Evolutionary conservation across 1,140 invertebrate species (phyloP).

Genomic region (Dreissena rostriformis): DNA sequence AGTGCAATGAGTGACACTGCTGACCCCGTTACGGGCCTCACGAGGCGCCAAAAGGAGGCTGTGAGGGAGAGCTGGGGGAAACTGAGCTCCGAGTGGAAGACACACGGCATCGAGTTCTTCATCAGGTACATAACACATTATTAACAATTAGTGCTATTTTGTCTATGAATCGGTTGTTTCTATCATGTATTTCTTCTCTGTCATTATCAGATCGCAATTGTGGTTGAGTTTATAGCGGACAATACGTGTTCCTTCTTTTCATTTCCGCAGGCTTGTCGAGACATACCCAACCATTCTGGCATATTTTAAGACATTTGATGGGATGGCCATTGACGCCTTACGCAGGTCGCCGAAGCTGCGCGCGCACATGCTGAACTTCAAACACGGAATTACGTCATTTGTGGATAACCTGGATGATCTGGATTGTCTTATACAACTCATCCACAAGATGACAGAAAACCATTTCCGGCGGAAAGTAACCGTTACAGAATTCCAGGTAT

Average conservation of each 20-base stretch:
- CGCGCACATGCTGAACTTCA: slow-evolving; percentile 10
- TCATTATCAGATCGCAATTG: no score
- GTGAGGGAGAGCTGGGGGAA: slow-evolving; percentile 83
- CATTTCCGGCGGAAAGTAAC: not conserved
- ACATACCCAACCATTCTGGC: not conserved
- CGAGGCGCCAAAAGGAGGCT: slow-evolving; percentile 81
- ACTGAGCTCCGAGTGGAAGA: slow-evolving; percentile 81
- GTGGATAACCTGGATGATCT: slow-evolving; percentile 11
- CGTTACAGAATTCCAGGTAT: not conserved
- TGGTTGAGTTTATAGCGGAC: no score
- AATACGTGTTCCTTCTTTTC: no score
- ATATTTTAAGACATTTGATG: not conserved
- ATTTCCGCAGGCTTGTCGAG: not conserved
- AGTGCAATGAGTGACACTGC: slow-evolving; percentile 72
- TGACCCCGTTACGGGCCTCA: slow-evolving; percentile 82
- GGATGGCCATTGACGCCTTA: not conserved
- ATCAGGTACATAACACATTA: slow-evolving; percentile 74
- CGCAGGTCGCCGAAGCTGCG: not conserved
- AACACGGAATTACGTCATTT: not conserved
- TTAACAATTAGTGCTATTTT: no score
- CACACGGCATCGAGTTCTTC: slow-evolving; percentile 82
- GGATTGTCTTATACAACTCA: not conserved
- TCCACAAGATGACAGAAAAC: not conserved
- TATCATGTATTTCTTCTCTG: no score
- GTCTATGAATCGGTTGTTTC: no score